Conservation (phyloP, 2,797 vertebrate genomes). For the Protonibea diacanthus region DNA sequence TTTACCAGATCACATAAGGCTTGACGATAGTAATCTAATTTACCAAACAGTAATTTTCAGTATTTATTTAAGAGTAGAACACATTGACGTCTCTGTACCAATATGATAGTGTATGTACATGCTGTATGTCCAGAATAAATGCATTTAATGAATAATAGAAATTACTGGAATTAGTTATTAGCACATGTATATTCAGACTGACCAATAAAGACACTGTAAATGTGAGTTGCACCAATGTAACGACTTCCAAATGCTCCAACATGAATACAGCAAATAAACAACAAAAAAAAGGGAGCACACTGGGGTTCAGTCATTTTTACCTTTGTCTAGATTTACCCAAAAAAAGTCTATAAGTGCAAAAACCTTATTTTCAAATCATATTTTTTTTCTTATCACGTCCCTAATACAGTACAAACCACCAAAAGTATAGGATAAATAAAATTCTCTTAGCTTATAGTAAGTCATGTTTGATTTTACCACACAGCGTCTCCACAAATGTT, state of each 20-base stretch:
- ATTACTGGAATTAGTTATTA: background rate
- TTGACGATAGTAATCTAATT: background rate
- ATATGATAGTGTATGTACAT: background rate
- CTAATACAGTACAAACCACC: background rate
- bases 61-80: background rate
- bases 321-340: background rate
- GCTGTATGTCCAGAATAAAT: background rate
- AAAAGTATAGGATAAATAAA: background rate
- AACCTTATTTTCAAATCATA: background rate
- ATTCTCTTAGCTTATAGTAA: background rate
- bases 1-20: background rate
- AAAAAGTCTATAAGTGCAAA: background rate
- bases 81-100: background rate
- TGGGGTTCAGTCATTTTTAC: background rate
- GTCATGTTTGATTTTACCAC: background rate
- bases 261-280: conserved; percentile 1
- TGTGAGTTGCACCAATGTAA: background rate
- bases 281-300: background rate
- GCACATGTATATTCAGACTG: background rate
- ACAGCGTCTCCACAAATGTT: background rate
- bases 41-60: background rate
- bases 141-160: background rate
- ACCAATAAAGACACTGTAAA: background rate
- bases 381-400: background rate
- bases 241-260: background rate